Evolutionary conservation across 2,113 vertebrate genomes (phyloP).

Genomic region (Actenoides lindsayi): DNA sequence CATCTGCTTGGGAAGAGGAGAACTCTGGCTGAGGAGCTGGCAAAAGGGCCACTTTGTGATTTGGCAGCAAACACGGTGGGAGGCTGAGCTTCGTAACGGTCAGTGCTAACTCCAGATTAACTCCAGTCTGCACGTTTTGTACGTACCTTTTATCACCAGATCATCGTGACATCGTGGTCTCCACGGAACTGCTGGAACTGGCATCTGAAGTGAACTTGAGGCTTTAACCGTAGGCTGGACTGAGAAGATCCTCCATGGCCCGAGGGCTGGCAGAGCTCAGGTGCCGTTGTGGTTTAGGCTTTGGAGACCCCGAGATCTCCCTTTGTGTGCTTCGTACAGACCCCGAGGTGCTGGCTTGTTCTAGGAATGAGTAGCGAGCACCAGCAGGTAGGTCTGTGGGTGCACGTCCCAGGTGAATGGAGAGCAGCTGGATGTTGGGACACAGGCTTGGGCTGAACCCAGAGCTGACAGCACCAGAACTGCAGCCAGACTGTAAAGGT

Average conservation of each 20-base stretch:
- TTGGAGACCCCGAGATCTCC: not conserved
- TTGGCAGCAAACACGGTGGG: not conserved
- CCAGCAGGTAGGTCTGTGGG: not conserved
- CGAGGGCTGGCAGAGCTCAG: not conserved
- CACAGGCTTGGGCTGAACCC: not conserved
- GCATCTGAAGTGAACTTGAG: not conserved
- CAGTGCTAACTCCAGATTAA: not conserved
- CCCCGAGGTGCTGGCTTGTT: fast-evolving
- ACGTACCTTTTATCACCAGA: not conserved
- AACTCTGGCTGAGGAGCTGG: not conserved
- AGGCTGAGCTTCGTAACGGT: not conserved
- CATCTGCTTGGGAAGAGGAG: not conserved
- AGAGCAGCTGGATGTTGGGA: not conserved
- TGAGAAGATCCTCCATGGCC: not conserved
- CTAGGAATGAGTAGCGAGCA: fast-evolving
- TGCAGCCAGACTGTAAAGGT: fast-evolving
- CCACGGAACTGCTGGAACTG: not conserved
- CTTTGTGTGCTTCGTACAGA: not conserved
- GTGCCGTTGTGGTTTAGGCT: not conserved
- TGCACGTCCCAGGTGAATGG: fast-evolving
- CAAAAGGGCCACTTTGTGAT: not conserved
- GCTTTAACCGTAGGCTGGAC: not conserved
- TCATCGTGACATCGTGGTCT: fast-evolving
- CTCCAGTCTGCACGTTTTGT: not conserved
- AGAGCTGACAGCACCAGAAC: fast-evolving